A percentile compares a stretch with the other conserved stretches of the same genome.
phyloP scores from a whole-genome alignment of 2,797 vertebrate species.

The Tinamus major region DNA sequence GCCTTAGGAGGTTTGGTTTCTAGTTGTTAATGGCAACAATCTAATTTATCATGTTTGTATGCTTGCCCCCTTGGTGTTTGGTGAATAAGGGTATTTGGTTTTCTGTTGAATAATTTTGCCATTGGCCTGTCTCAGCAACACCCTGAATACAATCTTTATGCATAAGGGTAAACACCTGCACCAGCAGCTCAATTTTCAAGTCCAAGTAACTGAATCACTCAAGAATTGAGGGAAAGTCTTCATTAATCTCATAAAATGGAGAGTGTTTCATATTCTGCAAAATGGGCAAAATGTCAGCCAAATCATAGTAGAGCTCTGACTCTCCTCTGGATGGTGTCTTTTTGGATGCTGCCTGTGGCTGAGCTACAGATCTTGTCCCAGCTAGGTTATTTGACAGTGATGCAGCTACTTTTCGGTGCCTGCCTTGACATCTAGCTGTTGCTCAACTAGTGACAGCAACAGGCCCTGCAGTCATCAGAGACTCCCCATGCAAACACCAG shows the following conservation, averaged over 20 bases:
- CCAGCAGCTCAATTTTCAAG: not conserved
- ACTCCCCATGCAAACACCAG: rapidly evolving
- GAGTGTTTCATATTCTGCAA: not conserved
- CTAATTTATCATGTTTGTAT: not conserved
- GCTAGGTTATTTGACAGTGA: not conserved
- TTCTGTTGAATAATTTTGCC: not conserved
- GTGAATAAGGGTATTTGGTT: not conserved
- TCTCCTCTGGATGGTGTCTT: not conserved
- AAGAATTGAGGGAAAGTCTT: not conserved
- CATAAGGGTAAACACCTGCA: not conserved
- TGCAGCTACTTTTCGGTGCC: not conserved
- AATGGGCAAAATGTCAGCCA: not conserved
- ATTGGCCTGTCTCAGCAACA: not conserved
- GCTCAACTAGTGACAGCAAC: not conserved
- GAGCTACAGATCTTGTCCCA: not conserved
- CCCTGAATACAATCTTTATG: not conserved
- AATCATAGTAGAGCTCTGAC: not conserved
- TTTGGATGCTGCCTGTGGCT: not conserved
- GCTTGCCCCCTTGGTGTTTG: not conserved
- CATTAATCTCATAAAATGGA: not conserved
- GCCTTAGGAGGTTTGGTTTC: not conserved
- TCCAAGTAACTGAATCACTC: not conserved
- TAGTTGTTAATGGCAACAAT: not conserved
- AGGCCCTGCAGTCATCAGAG: not conserved
- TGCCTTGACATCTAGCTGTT: rapidly evolving